These are phyloP conservation scores for Clarias gariepinus DNA, from an alignment of 2,113 vertebrate genomes.

Conservation along the genomic window DNA sequence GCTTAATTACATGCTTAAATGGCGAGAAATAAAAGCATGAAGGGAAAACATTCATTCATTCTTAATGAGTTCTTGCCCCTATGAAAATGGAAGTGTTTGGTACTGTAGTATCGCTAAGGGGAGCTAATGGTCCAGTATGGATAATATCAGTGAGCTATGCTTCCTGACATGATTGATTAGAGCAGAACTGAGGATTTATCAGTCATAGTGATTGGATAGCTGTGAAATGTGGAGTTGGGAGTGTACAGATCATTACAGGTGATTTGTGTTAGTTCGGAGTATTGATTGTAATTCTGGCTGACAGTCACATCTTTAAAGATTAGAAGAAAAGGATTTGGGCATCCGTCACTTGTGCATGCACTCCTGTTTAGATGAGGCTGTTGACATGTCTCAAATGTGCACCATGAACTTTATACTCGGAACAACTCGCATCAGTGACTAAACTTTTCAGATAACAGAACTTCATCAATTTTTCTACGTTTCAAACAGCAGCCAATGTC, in stretches of 20 bases:
- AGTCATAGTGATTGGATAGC: conserved; percentile 10
- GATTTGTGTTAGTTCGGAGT: conserved; percentile 21
- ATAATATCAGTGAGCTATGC: background rate
- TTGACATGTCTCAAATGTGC: conserved; percentile 15
- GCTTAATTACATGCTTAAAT: conserved; percentile 17
- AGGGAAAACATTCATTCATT: background rate
- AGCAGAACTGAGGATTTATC: conserved; percentile 4
- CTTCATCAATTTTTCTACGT: background rate
- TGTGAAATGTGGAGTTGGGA: background rate
- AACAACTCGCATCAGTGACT: background rate
- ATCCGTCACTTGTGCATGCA: background rate
- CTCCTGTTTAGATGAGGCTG: conserved; percentile 25
- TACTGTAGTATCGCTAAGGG: conserved; percentile 1
- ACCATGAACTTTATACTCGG: background rate
- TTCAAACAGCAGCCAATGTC: background rate
- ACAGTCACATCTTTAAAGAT: conserved; percentile 14
- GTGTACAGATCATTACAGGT: conserved; percentile 28
- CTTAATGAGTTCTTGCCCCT: background rate
- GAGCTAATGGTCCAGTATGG: conserved; percentile 8
- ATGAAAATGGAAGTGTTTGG: background rate
- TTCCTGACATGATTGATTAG: conserved; percentile 22
- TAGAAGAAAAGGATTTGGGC: conserved; percentile 31
- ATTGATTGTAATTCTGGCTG: conserved; percentile 10
- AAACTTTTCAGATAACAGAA: background rate
- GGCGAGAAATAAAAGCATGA: background rate